Evolutionary conservation across 2,113 vertebrate species (phyloP).

Genomic region (Pangasianodon gigas): DNA sequence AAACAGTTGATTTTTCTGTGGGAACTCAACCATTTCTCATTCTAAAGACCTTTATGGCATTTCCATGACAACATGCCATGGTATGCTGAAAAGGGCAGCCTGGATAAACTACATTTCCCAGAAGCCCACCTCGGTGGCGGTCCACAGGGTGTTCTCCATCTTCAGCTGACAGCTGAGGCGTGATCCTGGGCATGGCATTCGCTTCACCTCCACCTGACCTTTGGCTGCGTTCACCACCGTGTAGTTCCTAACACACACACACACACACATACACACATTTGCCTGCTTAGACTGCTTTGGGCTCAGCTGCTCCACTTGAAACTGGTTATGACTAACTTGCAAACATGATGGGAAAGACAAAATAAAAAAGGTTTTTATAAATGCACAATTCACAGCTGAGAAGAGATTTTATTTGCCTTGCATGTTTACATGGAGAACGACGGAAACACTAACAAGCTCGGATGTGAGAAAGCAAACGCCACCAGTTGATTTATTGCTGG

Average conservation of each 20-base stretch:
- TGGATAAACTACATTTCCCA: background rate
- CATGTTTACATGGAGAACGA: background rate
- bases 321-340: background rate
- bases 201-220: conserved; percentile 86
- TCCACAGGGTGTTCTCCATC: conserved; percentile 87
- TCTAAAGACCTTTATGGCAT: conserved; percentile 10
- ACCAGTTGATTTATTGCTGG: conserved; percentile 14
- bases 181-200: conserved; percentile 85
- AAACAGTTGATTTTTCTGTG: background rate
- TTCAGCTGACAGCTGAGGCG: conserved; percentile 88
- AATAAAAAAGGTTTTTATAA: background rate
- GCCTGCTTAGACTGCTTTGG: background rate
- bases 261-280: conserved; percentile 22
- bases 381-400: background rate
- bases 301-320: background rate
- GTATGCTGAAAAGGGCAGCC: background rate
- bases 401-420: background rate
- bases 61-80: conserved; percentile 14
- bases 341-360: background rate
- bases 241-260: conserved; percentile 81
- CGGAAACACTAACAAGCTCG: background rate
- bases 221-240: conserved; percentile 90
- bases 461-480: background rate
- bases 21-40: background rate
- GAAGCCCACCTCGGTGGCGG: conserved; percentile 84